Evolutionary conservation across 2,113 vertebrate genomes (phyloP), one percentile per base, ranked within the genome.

Genomic region (Bufo bufo): DNA sequence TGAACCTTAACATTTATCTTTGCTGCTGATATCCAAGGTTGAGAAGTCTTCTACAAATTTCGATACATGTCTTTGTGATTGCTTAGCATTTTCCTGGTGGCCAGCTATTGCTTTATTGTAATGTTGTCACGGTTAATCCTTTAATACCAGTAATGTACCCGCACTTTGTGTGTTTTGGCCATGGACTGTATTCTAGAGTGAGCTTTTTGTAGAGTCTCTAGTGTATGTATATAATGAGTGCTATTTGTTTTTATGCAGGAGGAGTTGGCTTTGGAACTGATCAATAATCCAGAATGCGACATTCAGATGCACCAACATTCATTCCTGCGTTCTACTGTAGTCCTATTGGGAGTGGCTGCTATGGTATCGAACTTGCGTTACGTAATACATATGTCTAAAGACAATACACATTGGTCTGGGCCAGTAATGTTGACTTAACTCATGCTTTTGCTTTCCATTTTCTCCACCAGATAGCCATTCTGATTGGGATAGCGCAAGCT

Each of bases 241-340:
- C 3, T n/a, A 17, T 10, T 45, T 83, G 45, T 83, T 69, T 45
- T 47, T 77, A 3, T 81, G 0, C 74, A 99, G 98, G 98, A 99
- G 90, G 97, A 98, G 61, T 91, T 99, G 87, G 96, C 96, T 1
- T 75, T 99, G 82, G 91, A 95, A 16, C 92, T 98, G 82, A 94
- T 98, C 79, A 96, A 94, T 59, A 87, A 95, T 13, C 77, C 92
- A 0, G 33, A 93, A 23, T 94, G 94, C 2, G 0, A 86, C 0
- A 90, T 93, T 0, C 93, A 1, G 71, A 5, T 0, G 0, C 94
- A 96, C 88, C 88, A 89, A 61, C 97, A 99, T 90, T 98, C 97
- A 0, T 99, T 96, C 91, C 1, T 94, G 0, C 92, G 87, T 65
- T 98, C 94, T 91, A 90, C 89, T 0, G 0, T 95, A 6, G 91